Evolutionary conservation across 2,888 invertebrate genomes (phyloP).

Genomic region (Colletes collaris): DNA sequence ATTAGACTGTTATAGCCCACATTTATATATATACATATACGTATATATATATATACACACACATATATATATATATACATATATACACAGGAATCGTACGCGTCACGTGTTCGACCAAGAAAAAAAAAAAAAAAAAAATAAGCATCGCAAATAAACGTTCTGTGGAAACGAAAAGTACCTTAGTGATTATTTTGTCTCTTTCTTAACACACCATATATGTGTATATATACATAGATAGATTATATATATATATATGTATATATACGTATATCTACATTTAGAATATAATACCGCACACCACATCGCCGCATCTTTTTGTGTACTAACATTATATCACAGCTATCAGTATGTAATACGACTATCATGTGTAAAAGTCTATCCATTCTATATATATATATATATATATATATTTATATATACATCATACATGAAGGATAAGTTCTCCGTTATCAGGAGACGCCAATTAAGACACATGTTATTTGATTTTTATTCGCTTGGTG

Average conservation of each 20-base stretch:
- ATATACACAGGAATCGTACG: constrained; percentile 53
- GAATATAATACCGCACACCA: constrained; percentile 53
- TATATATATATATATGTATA: constrained; percentile 20
- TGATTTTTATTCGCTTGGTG: constrained; percentile 71
- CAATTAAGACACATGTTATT: constrained; percentile 12
- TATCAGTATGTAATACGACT: constrained; percentile 45
- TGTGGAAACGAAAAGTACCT: constrained; percentile 78
- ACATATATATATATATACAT: background rate
- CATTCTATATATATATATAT: constrained; percentile 20
- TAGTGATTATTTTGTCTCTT: constrained; percentile 81
- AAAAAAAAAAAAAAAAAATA: constrained; percentile 52
- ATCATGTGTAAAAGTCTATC: constrained; percentile 40
- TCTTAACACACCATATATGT: constrained; percentile 70
- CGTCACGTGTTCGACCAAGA: constrained; percentile 61
- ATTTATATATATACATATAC: background rate
- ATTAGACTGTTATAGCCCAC: background rate
- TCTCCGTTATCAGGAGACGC: constrained; percentile 1
- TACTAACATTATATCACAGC: constrained; percentile 61
- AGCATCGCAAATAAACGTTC: constrained; percentile 76
- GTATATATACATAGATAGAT: constrained; percentile 19
- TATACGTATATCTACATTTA: constrained; percentile 33
- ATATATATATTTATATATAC: constrained; percentile 10
- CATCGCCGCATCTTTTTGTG: constrained; percentile 59
- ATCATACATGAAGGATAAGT: constrained; percentile 9
- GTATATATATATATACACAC: background rate